These are phyloP conservation scores for Corythornis cristatus DNA, from an alignment of 2,113 vertebrate species.

Conservation along the genomic window DNA sequence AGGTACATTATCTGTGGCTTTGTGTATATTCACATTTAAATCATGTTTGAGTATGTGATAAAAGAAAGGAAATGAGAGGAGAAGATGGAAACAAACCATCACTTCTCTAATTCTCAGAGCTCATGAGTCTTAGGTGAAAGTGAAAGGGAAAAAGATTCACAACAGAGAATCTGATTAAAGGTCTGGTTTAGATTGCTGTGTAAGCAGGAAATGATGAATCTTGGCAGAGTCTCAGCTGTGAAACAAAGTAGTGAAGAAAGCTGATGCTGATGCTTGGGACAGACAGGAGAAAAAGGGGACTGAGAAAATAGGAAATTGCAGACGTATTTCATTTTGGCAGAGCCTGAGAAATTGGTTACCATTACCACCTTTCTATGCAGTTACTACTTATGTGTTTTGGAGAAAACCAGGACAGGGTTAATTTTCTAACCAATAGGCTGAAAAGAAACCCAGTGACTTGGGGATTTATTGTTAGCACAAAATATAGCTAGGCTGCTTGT, in stretches of 20 bases:
- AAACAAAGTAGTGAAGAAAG: slow-evolving; percentile 59
- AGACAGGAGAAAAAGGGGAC: slow-evolving; percentile 30
- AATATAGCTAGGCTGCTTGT: not conserved
- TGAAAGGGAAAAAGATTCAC: slow-evolving; percentile 22
- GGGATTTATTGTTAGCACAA: not conserved
- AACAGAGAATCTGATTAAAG: slow-evolving; percentile 41
- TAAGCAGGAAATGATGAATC: slow-evolving; percentile 68
- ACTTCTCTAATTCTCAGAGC: slow-evolving; percentile 13
- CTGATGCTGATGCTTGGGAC: slow-evolving; percentile 42
- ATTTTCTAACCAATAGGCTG: not conserved
- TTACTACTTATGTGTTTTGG: slow-evolving; percentile 15
- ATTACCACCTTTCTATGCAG: not conserved
- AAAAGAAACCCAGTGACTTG: not conserved
- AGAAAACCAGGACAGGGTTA: not conserved
- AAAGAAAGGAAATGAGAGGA: slow-evolving; percentile 52
- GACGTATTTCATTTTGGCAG: slow-evolving; percentile 52
- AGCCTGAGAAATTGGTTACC: slow-evolving; percentile 27
- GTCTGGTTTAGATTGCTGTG: slow-evolving; percentile 41
- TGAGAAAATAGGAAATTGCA: slow-evolving; percentile 51
- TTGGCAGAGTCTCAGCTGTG: slow-evolving; percentile 54
- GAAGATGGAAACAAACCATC: slow-evolving; percentile 41
- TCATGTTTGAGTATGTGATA: slow-evolving; percentile 15
- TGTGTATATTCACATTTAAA: slow-evolving; percentile 1
- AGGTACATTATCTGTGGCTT: not conserved
- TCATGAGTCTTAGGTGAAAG: slow-evolving; percentile 36